phyloP scores from a whole-genome alignment of 1,140 invertebrate genomes.

The Apis florea region DNA sequence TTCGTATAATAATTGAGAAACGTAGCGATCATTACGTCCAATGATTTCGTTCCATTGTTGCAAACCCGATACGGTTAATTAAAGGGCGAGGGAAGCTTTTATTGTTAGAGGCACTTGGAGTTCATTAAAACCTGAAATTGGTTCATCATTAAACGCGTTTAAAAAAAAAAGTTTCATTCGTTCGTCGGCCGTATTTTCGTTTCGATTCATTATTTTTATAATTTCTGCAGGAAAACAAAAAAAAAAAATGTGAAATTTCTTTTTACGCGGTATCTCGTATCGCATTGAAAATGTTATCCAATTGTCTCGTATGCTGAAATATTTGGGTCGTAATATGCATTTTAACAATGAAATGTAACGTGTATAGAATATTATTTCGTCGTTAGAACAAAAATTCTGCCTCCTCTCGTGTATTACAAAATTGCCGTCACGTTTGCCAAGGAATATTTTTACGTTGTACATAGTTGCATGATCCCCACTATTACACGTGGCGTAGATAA shows the following conservation, averaged over 20 bases:
- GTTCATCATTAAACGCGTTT: not conserved
- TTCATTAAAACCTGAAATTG: constrained; percentile 36
- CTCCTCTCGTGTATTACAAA: not conserved
- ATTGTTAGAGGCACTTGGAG: constrained; percentile 9
- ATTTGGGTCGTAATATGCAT: not conserved
- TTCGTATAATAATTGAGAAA: not conserved
- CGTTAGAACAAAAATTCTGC: not conserved
- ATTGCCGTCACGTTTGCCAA: constrained; percentile 1
- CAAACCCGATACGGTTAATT: constrained; percentile 2
- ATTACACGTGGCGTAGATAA: not conserved
- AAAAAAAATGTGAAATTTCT: constrained; percentile 30
- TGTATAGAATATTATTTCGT: not conserved
- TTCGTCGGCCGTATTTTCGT: constrained; percentile 16
- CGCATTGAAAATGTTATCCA: not conserved
- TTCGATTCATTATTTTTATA: constrained; percentile 24
- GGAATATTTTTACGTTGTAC: not conserved
- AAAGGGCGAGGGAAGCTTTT: constrained; percentile 9
- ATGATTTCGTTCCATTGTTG: constrained; percentile 7
- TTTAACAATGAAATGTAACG: not conserved
- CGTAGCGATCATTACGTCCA: not conserved
- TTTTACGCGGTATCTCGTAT: constrained; percentile 29
- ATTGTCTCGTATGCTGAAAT: not conserved
- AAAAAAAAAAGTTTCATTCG: not conserved
- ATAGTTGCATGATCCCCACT: not conserved
- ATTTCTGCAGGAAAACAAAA: constrained; percentile 19